Conservation (phyloP, 2,797 vertebrate genomes). For the Tapirus indicus region DNA sequence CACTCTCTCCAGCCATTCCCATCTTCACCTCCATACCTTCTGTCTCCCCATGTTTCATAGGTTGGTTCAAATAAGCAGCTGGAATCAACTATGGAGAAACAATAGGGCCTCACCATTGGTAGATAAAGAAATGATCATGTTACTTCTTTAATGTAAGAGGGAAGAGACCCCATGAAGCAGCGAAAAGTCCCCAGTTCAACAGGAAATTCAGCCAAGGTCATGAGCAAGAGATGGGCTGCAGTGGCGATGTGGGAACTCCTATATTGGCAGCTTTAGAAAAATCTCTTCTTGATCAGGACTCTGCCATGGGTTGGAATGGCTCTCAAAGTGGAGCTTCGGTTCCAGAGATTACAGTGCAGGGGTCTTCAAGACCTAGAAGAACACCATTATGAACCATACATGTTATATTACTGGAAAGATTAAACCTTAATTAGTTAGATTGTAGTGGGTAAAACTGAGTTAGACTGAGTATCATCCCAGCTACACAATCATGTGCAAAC, state of each 20-base stretch:
- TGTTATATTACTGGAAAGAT: neutral
- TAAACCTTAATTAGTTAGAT: neutral
- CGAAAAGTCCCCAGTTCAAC: neutral
- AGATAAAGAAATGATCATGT: neutral
- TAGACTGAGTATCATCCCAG: neutral
- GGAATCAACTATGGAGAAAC: neutral
- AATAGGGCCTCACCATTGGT: neutral
- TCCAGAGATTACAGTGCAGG: neutral
- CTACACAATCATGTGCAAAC: neutral
- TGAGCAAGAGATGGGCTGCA: neutral
- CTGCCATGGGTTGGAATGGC: too few species aligned
- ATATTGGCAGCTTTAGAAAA: neutral
- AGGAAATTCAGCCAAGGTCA: neutral
- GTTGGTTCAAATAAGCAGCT: neutral
- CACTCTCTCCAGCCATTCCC: neutral
- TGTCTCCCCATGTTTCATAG: neutral
- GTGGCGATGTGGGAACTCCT: neutral
- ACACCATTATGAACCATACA: neutral
- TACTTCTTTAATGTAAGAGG: neutral
- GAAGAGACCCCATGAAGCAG: neutral
- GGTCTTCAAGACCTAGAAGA: neutral
- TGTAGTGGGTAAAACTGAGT: neutral
- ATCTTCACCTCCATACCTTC: neutral
- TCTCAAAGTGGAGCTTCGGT: neutral
- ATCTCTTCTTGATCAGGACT: neutral